A percentile compares a stretch with the other conserved stretches of the same genome.
Evolutionary conservation across 2,888 invertebrate genomes (phyloP).

Genomic region (Heteropelma amictum): DNA sequence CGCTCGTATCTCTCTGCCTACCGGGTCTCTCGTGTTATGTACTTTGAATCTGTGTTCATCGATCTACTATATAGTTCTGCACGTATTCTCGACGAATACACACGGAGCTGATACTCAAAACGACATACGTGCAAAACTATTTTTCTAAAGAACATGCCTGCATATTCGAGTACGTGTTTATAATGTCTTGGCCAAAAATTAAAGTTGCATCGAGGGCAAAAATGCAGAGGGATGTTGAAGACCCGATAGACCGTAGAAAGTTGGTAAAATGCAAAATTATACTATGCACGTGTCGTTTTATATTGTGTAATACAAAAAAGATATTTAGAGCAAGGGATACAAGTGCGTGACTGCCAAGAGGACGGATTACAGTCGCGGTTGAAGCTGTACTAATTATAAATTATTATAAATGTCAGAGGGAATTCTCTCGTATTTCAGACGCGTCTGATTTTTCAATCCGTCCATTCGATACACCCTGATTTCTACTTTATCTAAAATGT

Average conservation of each 20-base stretch:
- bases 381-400: not conserved
- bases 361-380: slow-evolving; percentile 7
- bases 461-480: not conserved
- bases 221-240: slow-evolving; percentile 7
- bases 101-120: no score
- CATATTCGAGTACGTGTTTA: no score
- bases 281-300: no score
- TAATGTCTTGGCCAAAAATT: no score
- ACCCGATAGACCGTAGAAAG: slow-evolving; percentile 4
- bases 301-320: no score
- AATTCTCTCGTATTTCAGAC: slow-evolving; percentile 1
- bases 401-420: no score
- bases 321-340: not conserved
- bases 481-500: not conserved
- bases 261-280: no score
- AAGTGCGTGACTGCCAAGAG: slow-evolving; percentile 29
- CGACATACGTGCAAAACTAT: no score
- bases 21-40: slow-evolving; percentile 5
- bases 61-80: no score
- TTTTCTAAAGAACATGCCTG: no score
- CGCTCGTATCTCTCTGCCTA: slow-evolving; percentile 40
- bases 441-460: slow-evolving; percentile 23
- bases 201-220: not conserved
- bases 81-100: no score
- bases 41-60: not conserved